A percentile compares a stretch with the other conserved stretches of the same genome.
Evolutionary conservation across 2,113 vertebrate species (phyloP).

Genomic region (Mastomys natalensis): DNA sequence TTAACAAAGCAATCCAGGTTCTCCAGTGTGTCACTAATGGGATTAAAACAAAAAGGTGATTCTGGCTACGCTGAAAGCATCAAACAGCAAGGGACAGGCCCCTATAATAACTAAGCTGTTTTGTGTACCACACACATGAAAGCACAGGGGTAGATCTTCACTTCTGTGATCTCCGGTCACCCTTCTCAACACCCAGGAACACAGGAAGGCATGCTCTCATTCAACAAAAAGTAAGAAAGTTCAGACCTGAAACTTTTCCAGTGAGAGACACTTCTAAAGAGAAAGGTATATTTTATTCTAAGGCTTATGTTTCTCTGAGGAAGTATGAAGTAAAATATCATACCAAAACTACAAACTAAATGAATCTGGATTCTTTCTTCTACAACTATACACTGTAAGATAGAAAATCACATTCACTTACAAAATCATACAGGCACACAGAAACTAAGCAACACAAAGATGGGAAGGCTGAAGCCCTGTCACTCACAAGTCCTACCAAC

Average conservation of each 20-base stretch:
- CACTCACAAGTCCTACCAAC: background rate
- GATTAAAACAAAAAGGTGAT: conserved; percentile 75
- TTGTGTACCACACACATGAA: background rate
- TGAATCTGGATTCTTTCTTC: background rate
- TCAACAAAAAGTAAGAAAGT: conserved; percentile 6
- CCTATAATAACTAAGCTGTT: background rate
- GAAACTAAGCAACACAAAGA: background rate
- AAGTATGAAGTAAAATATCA: background rate
- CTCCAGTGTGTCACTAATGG: conserved; percentile 73
- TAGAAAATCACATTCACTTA: background rate
- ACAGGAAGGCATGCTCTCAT: background rate
- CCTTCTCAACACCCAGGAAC: background rate
- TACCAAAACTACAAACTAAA: conserved; percentile 17
- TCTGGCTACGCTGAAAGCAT: conserved; percentile 72
- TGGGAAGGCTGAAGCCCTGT: background rate
- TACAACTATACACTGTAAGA: background rate
- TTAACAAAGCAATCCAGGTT: conserved; percentile 70
- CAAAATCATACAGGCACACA: background rate
- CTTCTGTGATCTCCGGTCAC: background rate
- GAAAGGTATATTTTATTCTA: conserved; percentile 12
- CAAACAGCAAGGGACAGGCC: conserved; percentile 48
- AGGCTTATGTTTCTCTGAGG: background rate
- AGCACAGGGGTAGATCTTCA: background rate
- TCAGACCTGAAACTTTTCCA: background rate
- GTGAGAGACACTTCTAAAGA: background rate